phyloP scores from a whole-genome alignment of 2,888 invertebrate species.

The Apodemia mormo region DNA sequence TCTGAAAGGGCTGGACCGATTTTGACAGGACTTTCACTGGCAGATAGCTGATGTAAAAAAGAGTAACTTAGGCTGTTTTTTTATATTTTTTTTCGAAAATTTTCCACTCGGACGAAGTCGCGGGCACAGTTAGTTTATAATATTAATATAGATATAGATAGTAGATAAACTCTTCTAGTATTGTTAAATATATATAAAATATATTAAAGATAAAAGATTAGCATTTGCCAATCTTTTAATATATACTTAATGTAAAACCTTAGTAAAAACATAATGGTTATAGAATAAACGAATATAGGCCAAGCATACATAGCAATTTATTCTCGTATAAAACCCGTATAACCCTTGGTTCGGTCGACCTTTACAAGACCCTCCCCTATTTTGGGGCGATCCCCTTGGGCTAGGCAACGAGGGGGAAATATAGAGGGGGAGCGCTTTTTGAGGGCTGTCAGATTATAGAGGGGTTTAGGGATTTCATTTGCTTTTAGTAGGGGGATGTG shows the following conservation, averaged over 20 bases:
- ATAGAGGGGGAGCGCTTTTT: conserved; percentile 37
- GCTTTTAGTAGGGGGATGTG: conserved; percentile 56
- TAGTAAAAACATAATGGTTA: conserved; percentile 7
- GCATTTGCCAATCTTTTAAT: not conserved
- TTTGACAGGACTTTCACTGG: too few relatives aligned
- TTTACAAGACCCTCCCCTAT: conserved; percentile 57
- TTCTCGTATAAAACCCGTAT: conserved; percentile 24
- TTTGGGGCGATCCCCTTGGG: conserved; percentile 66
- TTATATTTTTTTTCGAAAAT: too few relatives aligned
- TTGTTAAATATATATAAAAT: too few relatives aligned
- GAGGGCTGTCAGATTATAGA: conserved; percentile 42
- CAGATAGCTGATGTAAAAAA: too few relatives aligned
- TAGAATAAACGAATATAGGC: conserved; percentile 24
- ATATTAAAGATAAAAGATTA: too few relatives aligned
- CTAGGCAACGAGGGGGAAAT: conserved; percentile 45
- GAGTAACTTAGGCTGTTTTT: too few relatives aligned
- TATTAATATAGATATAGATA: too few relatives aligned
- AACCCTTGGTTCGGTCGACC: conserved; percentile 47
- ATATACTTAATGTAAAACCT: not conserved
- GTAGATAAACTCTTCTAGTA: too few relatives aligned
- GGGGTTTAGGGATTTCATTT: conserved; percentile 65
- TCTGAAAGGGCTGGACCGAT: too few relatives aligned
- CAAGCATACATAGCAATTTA: conserved; percentile 12
- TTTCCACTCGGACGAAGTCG: too few relatives aligned
- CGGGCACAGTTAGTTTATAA: too few relatives aligned